phyloP scores from a whole-genome alignment of 2,113 vertebrate species.

The Hippocampus guttulatus region DNA sequence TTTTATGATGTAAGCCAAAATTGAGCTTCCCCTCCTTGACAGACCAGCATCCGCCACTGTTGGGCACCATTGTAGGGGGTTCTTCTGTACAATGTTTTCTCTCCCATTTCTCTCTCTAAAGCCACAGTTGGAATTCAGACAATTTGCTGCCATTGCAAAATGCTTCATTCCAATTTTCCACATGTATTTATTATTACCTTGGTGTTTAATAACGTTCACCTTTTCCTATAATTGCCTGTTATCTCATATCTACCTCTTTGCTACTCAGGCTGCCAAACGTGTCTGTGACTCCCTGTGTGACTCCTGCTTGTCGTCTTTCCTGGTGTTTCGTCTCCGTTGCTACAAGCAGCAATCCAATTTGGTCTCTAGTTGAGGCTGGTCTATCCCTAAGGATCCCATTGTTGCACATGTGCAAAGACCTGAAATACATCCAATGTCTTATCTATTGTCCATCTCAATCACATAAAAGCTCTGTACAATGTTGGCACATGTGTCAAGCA shows the following conservation, averaged over 20 bases:
- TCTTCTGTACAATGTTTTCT: background rate
- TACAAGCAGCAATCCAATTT: constrained; percentile 30
- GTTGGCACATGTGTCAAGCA: constrained; percentile 10
- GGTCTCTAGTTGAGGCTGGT: constrained; percentile 20
- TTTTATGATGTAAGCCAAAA: too few species aligned
- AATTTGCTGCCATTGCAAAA: background rate
- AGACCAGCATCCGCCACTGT: too few species aligned
- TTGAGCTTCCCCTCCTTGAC: too few species aligned
- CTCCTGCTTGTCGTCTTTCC: constrained; percentile 16
- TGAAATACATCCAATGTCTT: constrained; percentile 4
- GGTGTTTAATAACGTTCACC: background rate
- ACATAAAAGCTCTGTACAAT: constrained; percentile 10
- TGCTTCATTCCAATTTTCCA: background rate
- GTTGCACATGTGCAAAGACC: constrained; percentile 13
- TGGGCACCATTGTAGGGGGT: background rate
- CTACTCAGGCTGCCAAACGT: constrained; percentile 23
- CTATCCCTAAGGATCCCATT: constrained; percentile 15
- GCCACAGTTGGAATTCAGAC: background rate
- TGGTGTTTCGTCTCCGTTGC: constrained; percentile 30
- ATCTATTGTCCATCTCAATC: constrained; percentile 36
- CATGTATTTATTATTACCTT: background rate
- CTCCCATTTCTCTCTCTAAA: background rate
- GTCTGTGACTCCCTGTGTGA: constrained; percentile 21
- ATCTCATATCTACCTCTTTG: constrained; percentile 12
- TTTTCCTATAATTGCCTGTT: background rate